phyloP scores from a whole-genome alignment of 2,888 invertebrate genomes.

The Lamellibrachia columna region DNA sequence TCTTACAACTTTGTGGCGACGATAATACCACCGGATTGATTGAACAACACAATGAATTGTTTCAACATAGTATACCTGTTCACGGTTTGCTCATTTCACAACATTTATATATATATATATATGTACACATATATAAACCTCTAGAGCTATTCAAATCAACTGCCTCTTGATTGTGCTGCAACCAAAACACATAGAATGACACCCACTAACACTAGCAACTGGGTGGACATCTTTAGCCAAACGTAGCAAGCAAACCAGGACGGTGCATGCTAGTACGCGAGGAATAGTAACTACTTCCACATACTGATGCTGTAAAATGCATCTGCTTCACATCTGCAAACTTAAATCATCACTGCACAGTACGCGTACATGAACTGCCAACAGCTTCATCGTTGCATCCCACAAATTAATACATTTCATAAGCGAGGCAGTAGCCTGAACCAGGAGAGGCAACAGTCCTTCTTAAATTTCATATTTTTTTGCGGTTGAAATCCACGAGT shows the following conservation, averaged over 20 bases:
- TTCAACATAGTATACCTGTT: neutral
- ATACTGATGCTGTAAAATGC: slow-evolving; percentile 16
- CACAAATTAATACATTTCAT: too few relatives aligned
- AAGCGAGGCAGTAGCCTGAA: too few relatives aligned
- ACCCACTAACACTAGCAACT: neutral
- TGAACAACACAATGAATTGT: neutral
- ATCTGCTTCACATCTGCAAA: neutral
- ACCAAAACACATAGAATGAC: neutral
- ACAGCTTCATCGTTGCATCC: too few relatives aligned
- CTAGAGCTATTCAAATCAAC: neutral
- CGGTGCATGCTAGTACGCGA: neutral
- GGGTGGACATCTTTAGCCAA: neutral
- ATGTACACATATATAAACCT: neutral
- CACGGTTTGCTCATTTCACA: neutral
- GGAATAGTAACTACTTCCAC: neutral
- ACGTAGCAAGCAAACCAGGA: neutral
- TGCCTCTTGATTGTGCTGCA: neutral
- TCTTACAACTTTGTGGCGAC: neutral
- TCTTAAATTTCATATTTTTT: too few relatives aligned
- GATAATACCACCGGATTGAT: neutral
- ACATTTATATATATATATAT: neutral
- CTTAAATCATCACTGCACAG: neutral
- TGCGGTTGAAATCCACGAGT: too few relatives aligned
- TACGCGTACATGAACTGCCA: neutral
- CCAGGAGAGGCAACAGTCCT: too few relatives aligned